Conservation (phyloP, 2,888 invertebrate genomes). For the Euzetes globulus region DNA sequence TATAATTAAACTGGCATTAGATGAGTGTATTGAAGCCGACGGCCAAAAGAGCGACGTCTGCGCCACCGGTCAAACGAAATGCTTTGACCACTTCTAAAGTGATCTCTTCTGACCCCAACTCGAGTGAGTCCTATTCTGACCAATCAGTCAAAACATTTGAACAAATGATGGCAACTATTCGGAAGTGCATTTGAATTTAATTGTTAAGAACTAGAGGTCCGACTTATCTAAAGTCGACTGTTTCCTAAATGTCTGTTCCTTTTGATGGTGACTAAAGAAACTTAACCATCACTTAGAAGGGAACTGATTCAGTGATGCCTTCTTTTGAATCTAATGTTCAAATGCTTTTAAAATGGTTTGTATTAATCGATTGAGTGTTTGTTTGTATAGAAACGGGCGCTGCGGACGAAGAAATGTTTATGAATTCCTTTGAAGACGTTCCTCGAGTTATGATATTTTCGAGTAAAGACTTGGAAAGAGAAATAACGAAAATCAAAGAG, state of each 20-base stretch:
- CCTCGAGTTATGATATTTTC: constrained; percentile 72
- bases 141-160: too few relatives aligned
- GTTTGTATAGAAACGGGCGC: constrained; percentile 59
- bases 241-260: too few relatives aligned
- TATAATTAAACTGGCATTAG: too few relatives aligned
- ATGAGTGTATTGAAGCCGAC: not conserved
- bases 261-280: too few relatives aligned
- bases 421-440: constrained; percentile 72
- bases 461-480: constrained; percentile 70
- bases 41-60: constrained; percentile 43
- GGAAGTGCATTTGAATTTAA: too few relatives aligned
- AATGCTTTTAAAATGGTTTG: not conserved
- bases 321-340: not conserved
- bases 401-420: constrained; percentile 79
- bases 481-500: constrained; percentile 64
- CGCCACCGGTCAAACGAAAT: constrained; percentile 42
- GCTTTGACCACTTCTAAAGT: constrained; percentile 38
- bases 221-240: too few relatives aligned
- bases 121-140: not conserved
- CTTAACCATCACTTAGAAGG: too few relatives aligned
- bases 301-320: not conserved
- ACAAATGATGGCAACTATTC: too few relatives aligned
- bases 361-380: not conserved
- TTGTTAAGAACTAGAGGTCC: too few relatives aligned
- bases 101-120: constrained; percentile 16